These are phyloP conservation scores for Drosophila melanica DNA, from an alignment of 1,140 invertebrate genomes.

Conservation along the genomic window DNA sequence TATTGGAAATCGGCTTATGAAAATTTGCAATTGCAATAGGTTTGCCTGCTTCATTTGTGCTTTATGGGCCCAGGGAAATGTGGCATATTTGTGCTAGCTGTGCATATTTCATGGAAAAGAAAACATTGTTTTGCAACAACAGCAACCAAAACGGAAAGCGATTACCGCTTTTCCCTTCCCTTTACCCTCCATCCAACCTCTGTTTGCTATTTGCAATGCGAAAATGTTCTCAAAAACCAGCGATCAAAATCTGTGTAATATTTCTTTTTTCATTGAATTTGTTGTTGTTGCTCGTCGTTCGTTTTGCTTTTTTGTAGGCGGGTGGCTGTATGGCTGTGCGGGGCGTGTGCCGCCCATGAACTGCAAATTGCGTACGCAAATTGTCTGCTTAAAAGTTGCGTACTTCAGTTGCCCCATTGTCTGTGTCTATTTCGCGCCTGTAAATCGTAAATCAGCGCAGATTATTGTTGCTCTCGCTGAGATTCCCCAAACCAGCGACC, in stretches of 20 bases:
- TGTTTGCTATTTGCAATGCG: slow-evolving; percentile 39
- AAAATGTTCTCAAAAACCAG: slow-evolving; percentile 35
- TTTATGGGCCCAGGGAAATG: slow-evolving; percentile 16
- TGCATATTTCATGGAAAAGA: slow-evolving; percentile 46
- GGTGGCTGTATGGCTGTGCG: background rate
- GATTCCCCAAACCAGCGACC: background rate
- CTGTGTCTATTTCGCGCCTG: slow-evolving; percentile 75
- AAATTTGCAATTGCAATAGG: background rate
- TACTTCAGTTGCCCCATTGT: background rate
- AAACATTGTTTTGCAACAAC: slow-evolving; percentile 23
- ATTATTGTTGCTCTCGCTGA: slow-evolving; percentile 67
- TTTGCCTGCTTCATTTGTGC: slow-evolving; percentile 37
- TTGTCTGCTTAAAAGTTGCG: slow-evolving; percentile 52
- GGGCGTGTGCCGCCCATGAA: slow-evolving; percentile 70
- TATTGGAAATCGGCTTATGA: slow-evolving; percentile 6
- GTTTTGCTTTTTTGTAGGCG: slow-evolving; percentile 25
- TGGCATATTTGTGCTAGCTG: slow-evolving; percentile 39
- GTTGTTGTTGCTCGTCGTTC: slow-evolving; percentile 12
- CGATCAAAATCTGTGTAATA: slow-evolving; percentile 73
- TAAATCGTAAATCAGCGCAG: slow-evolving; percentile 80
- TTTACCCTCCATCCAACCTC: background rate
- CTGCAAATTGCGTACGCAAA: slow-evolving; percentile 78
- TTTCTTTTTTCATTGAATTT: slow-evolving; percentile 39
- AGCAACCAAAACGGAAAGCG: slow-evolving; percentile 9
- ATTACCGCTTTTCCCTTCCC: slow-evolving; percentile 30